Evolutionary conservation across 1,140 invertebrate genomes (phyloP).

Genomic region (Oedothorax gibbosus): DNA sequence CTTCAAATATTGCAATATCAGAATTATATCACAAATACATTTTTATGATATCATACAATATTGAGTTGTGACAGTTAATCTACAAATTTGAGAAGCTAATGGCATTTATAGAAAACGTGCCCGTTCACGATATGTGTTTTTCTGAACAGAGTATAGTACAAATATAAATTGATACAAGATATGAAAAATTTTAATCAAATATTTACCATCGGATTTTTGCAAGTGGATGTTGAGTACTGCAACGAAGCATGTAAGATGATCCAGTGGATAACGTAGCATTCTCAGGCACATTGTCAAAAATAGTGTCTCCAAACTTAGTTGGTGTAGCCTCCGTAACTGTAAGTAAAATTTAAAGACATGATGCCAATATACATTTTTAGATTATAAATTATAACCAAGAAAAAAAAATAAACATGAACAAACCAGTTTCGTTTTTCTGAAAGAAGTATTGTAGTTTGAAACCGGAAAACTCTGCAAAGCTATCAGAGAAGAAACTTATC

Average conservation of each 20-base stretch:
- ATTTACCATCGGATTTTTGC: slow-evolving; percentile 56
- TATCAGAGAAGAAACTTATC: slow-evolving; percentile 58
- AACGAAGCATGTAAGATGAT: slow-evolving; percentile 35
- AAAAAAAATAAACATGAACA: neutral
- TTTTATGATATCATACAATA: no score
- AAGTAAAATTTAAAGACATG: neutral
- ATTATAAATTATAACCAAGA: neutral
- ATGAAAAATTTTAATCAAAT: neutral
- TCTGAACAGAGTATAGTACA: neutral
- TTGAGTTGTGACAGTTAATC: no score
- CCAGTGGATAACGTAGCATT: slow-evolving; percentile 43
- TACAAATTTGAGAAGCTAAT: no score
- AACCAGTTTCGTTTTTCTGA: slow-evolving; percentile 25
- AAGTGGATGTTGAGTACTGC: neutral
- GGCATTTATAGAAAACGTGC: no score
- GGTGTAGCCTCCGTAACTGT: neutral
- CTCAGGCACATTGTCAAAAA: slow-evolving; percentile 12
- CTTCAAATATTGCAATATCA: no score
- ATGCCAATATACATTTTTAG: neutral
- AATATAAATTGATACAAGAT: no score
- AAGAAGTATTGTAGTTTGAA: slow-evolving; percentile 59
- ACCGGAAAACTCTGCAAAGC: slow-evolving; percentile 62
- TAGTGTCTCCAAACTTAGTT: neutral
- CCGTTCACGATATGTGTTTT: no score
- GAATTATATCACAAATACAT: no score